phyloP scores from a whole-genome alignment of 92 coral and sea anemone species.

The Epizoanthus illoricatus region DNA sequence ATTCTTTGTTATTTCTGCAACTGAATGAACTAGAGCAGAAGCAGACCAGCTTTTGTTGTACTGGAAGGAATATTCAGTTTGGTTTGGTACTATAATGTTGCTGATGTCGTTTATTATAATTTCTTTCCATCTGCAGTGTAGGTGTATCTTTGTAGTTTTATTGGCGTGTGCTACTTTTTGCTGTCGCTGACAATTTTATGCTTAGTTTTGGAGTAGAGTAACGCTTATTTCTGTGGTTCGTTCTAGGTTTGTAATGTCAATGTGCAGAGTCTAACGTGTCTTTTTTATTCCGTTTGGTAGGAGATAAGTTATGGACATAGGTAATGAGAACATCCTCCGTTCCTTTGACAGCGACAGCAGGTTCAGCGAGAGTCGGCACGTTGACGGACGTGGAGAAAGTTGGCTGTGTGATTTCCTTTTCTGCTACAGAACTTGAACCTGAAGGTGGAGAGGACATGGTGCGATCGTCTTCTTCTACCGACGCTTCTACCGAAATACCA shows the following conservation, averaged over 20 bases:
- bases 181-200: slow-evolving; percentile 48
- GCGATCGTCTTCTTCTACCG: slow-evolving; percentile 7
- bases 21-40: not conserved
- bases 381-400: not conserved
- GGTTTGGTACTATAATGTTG: not conserved
- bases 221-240: not conserved
- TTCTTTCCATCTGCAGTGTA: slow-evolving; percentile 47
- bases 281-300: not conserved
- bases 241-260: not conserved
- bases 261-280: slow-evolving; percentile 9
- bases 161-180: slow-evolving; percentile 22
- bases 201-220: slow-evolving; percentile 33
- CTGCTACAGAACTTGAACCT: slow-evolving; percentile 13
- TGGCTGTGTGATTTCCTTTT: slow-evolving; percentile 17
- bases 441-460: slow-evolving; percentile 28
- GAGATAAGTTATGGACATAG: not conserved
- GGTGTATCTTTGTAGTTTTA: slow-evolving; percentile 48
- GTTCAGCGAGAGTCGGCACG: slow-evolving; percentile 2
- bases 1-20: not conserved
- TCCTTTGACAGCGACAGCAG: slow-evolving; percentile 6
- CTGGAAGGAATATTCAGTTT: not conserved
- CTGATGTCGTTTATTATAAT: not conserved
- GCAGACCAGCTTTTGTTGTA: not conserved
- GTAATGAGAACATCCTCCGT: not conserved
- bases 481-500: slow-evolving; percentile 13